Conservation (phyloP, 2,797 vertebrate species). For the Gadopsis marmoratus region DNA sequence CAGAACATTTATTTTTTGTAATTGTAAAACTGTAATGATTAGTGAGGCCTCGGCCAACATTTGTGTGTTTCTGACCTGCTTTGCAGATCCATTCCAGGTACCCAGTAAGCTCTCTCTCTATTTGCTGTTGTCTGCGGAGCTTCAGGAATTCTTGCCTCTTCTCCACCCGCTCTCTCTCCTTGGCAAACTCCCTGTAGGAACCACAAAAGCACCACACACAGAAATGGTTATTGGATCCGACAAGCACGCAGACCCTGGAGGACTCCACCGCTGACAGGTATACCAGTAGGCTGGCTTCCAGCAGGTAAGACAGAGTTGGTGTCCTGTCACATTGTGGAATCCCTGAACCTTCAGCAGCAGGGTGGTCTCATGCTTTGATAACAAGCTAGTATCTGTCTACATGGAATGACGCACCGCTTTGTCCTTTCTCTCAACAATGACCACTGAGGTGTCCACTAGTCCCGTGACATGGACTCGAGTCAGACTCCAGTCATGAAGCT, state of each 20-base stretch:
- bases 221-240: slow-evolving; percentile 30
- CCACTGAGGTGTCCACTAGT: not conserved
- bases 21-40: not conserved
- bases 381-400: not conserved
- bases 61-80: slow-evolving; percentile 82
- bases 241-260: slow-evolving; percentile 30
- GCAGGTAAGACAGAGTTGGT: slow-evolving; percentile 13
- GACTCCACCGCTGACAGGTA: slow-evolving; percentile 26
- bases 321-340: slow-evolving; percentile 19
- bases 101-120: slow-evolving; percentile 95
- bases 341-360: not conserved
- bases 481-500: not conserved
- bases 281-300: slow-evolving; percentile 13
- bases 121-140: slow-evolving; percentile 95
- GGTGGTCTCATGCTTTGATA: not conserved
- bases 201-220: slow-evolving; percentile 29
- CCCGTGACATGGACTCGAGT: not conserved
- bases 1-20: not conserved
- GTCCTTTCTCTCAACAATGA: not conserved
- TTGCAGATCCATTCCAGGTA: slow-evolving; percentile 99
- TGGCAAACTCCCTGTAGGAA: slow-evolving; percentile 92
- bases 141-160: slow-evolving; percentile 96
- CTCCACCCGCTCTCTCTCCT: slow-evolving; percentile 95
- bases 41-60: not conserved
- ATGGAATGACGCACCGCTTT: not conserved